Evolutionary conservation across 2,113 vertebrate genomes (phyloP).

Genomic region (Silurus glanis): DNA sequence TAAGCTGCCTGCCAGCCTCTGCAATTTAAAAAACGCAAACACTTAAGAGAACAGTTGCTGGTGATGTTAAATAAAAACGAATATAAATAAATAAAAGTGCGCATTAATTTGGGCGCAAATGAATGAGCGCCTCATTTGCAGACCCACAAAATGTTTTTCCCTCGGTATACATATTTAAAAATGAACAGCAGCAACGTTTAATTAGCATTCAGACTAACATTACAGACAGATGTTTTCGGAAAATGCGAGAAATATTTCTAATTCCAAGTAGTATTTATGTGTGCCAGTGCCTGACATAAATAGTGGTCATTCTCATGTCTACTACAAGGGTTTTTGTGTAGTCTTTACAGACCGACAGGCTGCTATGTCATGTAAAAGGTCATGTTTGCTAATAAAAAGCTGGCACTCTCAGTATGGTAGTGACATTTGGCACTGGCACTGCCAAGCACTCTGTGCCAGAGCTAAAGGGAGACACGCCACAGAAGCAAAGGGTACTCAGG

Average conservation of each 20-base stretch:
- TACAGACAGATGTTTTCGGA: constrained; percentile 31
- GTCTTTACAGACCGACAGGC: constrained; percentile 26
- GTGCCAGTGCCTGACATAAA: background rate
- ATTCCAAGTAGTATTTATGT: background rate
- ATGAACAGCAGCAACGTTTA: background rate
- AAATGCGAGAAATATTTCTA: background rate
- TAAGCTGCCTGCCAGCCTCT: constrained; percentile 29
- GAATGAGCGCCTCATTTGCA: constrained; percentile 26
- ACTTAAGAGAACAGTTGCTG: constrained; percentile 42
- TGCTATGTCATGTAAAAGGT: constrained; percentile 39
- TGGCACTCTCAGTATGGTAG: constrained; percentile 35
- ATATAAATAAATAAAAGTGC: constrained; percentile 15
- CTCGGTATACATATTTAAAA: background rate
- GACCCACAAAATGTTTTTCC: constrained; percentile 13
- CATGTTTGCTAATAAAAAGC: constrained; percentile 51
- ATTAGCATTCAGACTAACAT: constrained; percentile 24
- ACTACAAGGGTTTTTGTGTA: constrained; percentile 29
- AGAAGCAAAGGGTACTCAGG: constrained; percentile 29
- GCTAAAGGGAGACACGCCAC: constrained; percentile 27
- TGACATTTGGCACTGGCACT: constrained; percentile 44
- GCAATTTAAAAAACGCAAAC: constrained; percentile 39
- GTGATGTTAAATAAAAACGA: constrained; percentile 42
- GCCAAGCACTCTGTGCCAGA: constrained; percentile 32
- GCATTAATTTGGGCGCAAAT: constrained; percentile 29
- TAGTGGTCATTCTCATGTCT: background rate